Percentiles rank a stretch among this genome's conserved stretches.
These are phyloP conservation scores for Oryzias dopingdopingensis DNA, from an alignment of 2,797 vertebrate genomes.

Conservation along the genomic window DNA sequence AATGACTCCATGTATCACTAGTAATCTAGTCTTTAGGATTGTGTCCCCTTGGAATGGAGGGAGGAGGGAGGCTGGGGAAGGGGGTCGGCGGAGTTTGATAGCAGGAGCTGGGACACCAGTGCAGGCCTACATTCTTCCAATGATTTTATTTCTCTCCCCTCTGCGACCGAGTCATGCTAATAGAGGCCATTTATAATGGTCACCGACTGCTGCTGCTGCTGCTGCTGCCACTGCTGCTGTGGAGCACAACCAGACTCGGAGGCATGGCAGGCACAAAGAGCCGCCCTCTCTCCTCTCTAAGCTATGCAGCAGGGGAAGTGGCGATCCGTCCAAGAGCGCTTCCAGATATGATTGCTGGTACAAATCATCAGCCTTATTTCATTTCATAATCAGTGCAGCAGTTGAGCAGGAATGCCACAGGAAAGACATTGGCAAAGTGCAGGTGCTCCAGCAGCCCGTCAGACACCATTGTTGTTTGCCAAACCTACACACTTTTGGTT, in stretches of 20 bases:
- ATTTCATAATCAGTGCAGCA: conserved; percentile 53
- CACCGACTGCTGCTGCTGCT: conserved; percentile 70
- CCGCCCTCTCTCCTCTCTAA: conserved; percentile 48
- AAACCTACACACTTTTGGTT: conserved; percentile 19
- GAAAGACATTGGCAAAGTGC: conserved; percentile 48
- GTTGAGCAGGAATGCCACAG: conserved; percentile 50
- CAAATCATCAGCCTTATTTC: conserved; percentile 53
- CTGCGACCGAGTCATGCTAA: conserved; percentile 81
- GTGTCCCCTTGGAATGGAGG: conserved; percentile 65
- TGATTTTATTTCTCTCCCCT: conserved; percentile 80
- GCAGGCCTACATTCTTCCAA: conserved; percentile 72
- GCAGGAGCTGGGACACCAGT: conserved; percentile 53
- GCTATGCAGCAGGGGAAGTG: conserved; percentile 61
- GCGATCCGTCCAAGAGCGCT: conserved; percentile 47
- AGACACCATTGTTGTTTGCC: conserved; percentile 23
- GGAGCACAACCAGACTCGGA: conserved; percentile 58
- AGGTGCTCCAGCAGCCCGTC: conserved; percentile 52
- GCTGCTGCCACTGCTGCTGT: conserved; percentile 37
- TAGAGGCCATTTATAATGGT: conserved; percentile 84
- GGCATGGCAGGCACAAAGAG: conserved; percentile 58
- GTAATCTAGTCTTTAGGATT: conserved; percentile 80
- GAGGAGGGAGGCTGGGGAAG: conserved; percentile 41
- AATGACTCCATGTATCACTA: conserved; percentile 78
- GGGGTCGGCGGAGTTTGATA: conserved; percentile 60
- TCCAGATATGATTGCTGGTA: conserved; percentile 46